Percentiles rank a stretch among this genome's conserved stretches.
Conservation (phyloP, 2,797 vertebrate species). For the Lagodon rhomboides region DNA sequence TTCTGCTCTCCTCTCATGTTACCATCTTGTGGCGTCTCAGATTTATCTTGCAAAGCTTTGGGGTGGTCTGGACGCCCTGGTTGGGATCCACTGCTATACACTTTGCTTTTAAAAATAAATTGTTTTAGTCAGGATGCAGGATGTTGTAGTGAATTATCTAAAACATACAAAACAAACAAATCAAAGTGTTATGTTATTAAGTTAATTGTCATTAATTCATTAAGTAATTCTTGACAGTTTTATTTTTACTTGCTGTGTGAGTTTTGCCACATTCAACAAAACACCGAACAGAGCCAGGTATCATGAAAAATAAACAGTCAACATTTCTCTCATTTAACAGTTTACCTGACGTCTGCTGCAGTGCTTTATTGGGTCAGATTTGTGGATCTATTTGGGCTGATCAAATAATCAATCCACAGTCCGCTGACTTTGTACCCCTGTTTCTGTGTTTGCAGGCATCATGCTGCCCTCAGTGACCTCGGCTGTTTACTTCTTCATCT, state of each 20-base stretch:
- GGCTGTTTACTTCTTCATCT: conserved; percentile 96
- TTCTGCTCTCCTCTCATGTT: neutral
- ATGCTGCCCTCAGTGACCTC: conserved; percentile 97
- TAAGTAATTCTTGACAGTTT: neutral
- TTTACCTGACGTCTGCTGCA: neutral
- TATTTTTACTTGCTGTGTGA: too few relatives aligned
- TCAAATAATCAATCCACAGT: neutral
- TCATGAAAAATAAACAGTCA: neutral
- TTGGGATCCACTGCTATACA: too few relatives aligned
- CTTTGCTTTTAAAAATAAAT: neutral
- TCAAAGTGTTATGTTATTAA: too few relatives aligned
- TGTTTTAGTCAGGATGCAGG: neutral
- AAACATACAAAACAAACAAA: neutral
- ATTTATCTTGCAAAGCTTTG: neutral
- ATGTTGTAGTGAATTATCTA: neutral
- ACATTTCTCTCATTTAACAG: neutral
- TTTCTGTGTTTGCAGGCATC: conserved; percentile 86
- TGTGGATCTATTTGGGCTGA: neutral
- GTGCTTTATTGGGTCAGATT: too few relatives aligned
- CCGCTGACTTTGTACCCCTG: neutral
- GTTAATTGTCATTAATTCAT: too few relatives aligned
- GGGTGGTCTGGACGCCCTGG: neutral
- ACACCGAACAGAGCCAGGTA: neutral
- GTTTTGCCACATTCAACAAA: neutral
- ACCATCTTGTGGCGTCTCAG: neutral